Evolutionary conservation across 1,140 invertebrate genomes (phyloP), one percentile per base, ranked within the genome.

Genomic region (Ceratosolen solmsi): DNA sequence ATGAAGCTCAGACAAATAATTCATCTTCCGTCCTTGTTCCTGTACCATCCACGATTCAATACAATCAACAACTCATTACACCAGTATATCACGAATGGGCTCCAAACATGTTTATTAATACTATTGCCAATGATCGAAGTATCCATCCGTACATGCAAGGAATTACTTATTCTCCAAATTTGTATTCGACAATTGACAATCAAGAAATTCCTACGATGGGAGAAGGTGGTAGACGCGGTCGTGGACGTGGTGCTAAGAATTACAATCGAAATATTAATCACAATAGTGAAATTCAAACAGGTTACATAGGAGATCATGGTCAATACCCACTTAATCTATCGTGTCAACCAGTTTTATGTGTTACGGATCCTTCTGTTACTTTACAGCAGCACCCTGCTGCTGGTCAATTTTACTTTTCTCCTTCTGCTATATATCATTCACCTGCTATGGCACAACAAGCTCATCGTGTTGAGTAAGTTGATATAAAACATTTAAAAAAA

Each of bases 201-300:
- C 85, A 86, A 56, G 86, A 88, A n/a, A 83, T 87, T 51, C 74
- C 83, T 7, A 41, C 36, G n/a, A 84, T 84, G 60, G 86, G 88
- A 72, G 84, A 85, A 3, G 84, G 83, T 70, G 86, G 85, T 54
- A 87, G 85, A 75, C 84, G 89, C 15, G 82, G 76, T 74, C 84
- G 88, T 17, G 85, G 87, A 3, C 86, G 87, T 58, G 85, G 36
- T 38, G 72, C 77, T n/a, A 84, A 89, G 30, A 86, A 83, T 63
- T 88, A 85, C 68, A 89, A 84, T 75, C 87, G 88, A 38, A 84
- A 81, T 46, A 85, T 87, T 7, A 89, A 86, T 83, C 84, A 87
- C 41, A 82, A 82, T 17, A 87, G 85, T 46, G 89, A 91, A 70
- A 85, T 90, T 9, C 88, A 87, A 41, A 46, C 85, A 11, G 77